Conservation (phyloP, 2,888 invertebrate species). For the Monoplex corrugatus region DNA sequence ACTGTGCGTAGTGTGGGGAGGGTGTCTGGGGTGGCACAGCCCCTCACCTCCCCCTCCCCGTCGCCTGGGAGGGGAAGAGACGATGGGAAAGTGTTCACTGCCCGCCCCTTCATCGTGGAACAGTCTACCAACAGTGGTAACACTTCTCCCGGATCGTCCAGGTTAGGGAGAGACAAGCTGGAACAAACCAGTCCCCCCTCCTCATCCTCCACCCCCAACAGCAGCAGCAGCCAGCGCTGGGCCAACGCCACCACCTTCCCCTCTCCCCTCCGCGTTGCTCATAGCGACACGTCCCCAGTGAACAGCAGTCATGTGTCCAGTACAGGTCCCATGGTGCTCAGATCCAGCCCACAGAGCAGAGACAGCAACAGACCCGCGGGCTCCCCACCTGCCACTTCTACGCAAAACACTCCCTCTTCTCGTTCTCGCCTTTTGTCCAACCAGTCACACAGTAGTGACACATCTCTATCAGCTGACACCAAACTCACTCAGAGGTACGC, state of each 20-base stretch:
- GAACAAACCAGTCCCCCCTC: background rate
- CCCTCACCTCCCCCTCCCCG: background rate
- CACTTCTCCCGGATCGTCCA: background rate
- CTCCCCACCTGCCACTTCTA: slow-evolving; percentile 5
- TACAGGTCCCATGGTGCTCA: background rate
- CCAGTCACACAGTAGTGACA: background rate
- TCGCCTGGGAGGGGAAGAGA: background rate
- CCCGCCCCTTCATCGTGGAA: slow-evolving; percentile 27
- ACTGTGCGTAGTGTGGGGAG: slow-evolving; percentile 35
- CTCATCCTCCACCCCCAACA: background rate
- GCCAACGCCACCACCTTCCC: slow-evolving; percentile 41
- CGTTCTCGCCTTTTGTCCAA: slow-evolving; percentile 2
- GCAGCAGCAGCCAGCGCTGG: slow-evolving; percentile 41
- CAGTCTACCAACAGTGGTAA: background rate
- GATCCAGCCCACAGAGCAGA: background rate
- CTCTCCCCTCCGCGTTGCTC: background rate
- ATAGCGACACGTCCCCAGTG: background rate
- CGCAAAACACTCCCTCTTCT: background rate
- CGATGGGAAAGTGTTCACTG: slow-evolving; percentile 7
- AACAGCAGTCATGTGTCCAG: background rate
- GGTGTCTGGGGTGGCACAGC: slow-evolving; percentile 20
- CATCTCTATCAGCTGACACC: background rate
- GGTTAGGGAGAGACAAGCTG: background rate
- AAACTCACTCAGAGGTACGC: background rate
- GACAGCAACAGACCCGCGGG: background rate